Evolutionary conservation across 2,113 vertebrate species (phyloP).

Genomic region (Bos indicus): DNA sequence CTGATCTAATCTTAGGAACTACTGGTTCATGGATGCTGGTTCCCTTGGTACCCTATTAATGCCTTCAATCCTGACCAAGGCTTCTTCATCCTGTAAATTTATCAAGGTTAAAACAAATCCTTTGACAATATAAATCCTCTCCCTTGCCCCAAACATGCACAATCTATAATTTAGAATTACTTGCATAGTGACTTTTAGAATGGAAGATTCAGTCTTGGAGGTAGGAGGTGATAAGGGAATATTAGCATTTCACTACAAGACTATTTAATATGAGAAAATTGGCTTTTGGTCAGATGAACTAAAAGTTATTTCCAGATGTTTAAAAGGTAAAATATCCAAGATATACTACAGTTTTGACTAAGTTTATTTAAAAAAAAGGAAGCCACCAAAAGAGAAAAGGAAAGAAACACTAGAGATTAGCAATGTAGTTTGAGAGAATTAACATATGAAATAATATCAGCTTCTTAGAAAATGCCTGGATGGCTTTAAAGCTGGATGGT

Average conservation of each 20-base stretch:
- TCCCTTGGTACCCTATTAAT: not conserved
- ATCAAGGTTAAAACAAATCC: not conserved
- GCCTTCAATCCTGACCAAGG: not conserved
- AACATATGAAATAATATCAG: not conserved
- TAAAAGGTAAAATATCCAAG: not conserved
- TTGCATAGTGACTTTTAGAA: not conserved
- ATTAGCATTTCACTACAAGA: not conserved
- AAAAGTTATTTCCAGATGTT: constrained; percentile 40
- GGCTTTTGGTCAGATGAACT: not conserved
- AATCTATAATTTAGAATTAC: not conserved
- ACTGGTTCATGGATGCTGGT: not conserved
- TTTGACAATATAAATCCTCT: not conserved
- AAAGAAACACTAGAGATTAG: not conserved
- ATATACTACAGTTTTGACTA: not conserved
- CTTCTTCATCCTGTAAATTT: not conserved
- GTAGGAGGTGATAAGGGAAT: not conserved
- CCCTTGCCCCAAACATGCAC: not conserved
- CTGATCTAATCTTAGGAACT: not conserved
- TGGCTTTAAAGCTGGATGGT: not conserved
- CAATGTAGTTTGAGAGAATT: not conserved
- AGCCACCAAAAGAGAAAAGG: not conserved
- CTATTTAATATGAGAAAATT: not conserved
- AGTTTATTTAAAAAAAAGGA: not conserved
- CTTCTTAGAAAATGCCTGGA: not conserved
- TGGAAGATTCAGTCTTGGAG: not conserved